A percentile compares a stretch with the other conserved stretches of the same genome.
phyloP scores from a whole-genome alignment of 1,140 invertebrate genomes.

The Drosophila rhopaloa region DNA sequence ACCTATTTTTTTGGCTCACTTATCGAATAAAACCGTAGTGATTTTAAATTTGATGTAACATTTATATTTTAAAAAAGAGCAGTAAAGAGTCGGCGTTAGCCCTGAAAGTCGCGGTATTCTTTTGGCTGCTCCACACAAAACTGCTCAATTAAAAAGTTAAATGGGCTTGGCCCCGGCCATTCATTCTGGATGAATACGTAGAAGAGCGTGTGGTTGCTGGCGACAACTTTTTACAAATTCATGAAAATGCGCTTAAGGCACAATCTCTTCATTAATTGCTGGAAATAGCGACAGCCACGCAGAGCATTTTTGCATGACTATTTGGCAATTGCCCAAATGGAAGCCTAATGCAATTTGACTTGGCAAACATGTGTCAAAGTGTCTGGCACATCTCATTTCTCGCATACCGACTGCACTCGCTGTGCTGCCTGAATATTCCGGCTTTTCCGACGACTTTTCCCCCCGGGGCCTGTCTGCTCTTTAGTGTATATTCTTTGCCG shows the following conservation, averaged over 20 bases:
- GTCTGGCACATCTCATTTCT: constrained; percentile 32
- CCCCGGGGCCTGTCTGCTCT: constrained; percentile 12
- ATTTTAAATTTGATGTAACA: not conserved
- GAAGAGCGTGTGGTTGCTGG: constrained; percentile 24
- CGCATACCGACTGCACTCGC: constrained; percentile 45
- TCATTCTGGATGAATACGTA: constrained; percentile 25
- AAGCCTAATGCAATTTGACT: constrained; percentile 58
- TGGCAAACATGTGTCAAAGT: constrained; percentile 58
- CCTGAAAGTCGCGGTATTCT: constrained; percentile 15
- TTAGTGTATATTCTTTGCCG: constrained; percentile 24
- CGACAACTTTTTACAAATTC: constrained; percentile 32
- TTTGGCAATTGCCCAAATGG: constrained; percentile 50
- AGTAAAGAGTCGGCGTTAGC: not conserved
- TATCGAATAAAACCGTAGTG: too few relatives aligned
- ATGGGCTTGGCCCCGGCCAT: constrained; percentile 61
- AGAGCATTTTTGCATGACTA: constrained; percentile 16
- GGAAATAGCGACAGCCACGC: constrained; percentile 13
- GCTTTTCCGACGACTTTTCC: constrained; percentile 21
- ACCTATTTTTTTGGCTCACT: too few relatives aligned
- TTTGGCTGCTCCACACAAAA: constrained; percentile 58
- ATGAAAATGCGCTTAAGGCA: constrained; percentile 60
- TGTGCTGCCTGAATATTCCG: constrained; percentile 24
- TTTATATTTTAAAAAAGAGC: not conserved
- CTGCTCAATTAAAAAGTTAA: constrained; percentile 81
- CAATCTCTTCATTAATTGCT: constrained; percentile 64